phyloP scores from a whole-genome alignment of 2,113 vertebrate species.

The Chionodraco myersi region DNA sequence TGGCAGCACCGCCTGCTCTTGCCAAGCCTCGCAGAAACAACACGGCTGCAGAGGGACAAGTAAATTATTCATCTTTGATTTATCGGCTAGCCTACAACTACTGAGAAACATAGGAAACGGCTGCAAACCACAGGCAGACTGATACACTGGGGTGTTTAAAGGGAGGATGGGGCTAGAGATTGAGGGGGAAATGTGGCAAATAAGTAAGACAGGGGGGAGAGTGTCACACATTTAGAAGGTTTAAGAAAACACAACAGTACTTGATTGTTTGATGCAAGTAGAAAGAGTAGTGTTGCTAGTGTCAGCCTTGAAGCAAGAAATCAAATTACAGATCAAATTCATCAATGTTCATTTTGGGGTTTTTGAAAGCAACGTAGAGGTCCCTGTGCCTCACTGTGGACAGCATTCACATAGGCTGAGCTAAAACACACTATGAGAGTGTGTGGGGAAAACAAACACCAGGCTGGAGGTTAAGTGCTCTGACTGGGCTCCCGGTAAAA shows the following conservation, averaged over 20 bases:
- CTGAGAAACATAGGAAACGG: slow-evolving; percentile 33
- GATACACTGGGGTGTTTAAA: slow-evolving; percentile 18
- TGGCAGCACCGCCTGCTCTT: slow-evolving; percentile 46
- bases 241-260: not conserved
- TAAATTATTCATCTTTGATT: slow-evolving; percentile 78
- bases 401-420: slow-evolving; percentile 32
- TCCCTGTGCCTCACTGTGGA: slow-evolving; percentile 29
- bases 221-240: slow-evolving; percentile 4
- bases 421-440: slow-evolving; percentile 44
- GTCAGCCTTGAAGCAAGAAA: not conserved
- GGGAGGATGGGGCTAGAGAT: not conserved
- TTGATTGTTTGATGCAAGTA: slow-evolving; percentile 7
- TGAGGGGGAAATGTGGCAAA: not conserved
- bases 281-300: not conserved
- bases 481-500: slow-evolving; percentile 73
- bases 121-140: slow-evolving; percentile 39
- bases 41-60: slow-evolving; percentile 64
- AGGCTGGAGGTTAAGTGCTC: slow-evolving; percentile 75
- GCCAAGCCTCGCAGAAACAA: slow-evolving; percentile 68
- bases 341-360: not conserved
- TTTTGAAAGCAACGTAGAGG: slow-evolving; percentile 15
- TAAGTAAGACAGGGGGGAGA: not conserved
- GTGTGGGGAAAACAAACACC: slow-evolving; percentile 71
- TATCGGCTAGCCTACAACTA: slow-evolving; percentile 46
- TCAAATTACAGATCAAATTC: not conserved